Base-by-base conservation (phyloP, 2,113 vertebrate genomes). In the Nerophis ophidion region DNA sequence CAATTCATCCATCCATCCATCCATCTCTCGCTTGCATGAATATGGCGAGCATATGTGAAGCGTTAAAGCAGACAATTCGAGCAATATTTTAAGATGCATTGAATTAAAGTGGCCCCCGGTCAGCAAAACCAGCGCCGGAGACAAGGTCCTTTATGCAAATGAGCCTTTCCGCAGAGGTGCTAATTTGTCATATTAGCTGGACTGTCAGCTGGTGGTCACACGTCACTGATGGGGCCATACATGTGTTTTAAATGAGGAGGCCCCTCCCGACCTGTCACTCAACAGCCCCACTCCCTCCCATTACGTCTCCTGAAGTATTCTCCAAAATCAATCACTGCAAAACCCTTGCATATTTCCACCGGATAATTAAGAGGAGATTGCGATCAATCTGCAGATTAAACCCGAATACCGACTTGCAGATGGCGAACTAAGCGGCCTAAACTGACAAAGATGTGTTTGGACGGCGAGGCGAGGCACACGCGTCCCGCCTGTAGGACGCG, bases 321-420 rank as follows among this genome's bases (percentile, higher is more conserved):
- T 54, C 56, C 38, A 66, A 77, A 83, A 90, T 90, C 89, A 87
- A 88, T 90, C 88, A 90, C 72, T 6, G 5, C 42, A 0, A 49
- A 74, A 81, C 73, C 73, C 76, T 68, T 73, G 78, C 85, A 81
- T 84, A 81, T 77, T 84, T 82, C 64, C 14, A 19, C 13, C 52
- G 51, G 74, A 83, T 84, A 84, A 87, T 88, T 86, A 74, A 79
- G 71, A 75, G 67, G 78, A 81, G 85, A 86, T 74, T 77, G 77
- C 76, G 62, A 90, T 86, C 88, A 89, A 87, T 89, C 87, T 84
- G 77, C 74, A 72, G 77, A 82, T 79, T 82, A 82, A 84, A 82
- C 74, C 67, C 75, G 80, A 81, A 86, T 64, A 68, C 74, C 3
- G 63, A 75, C 74, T 84, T 62, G 64, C 86, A 88, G 83, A 85